Percentiles rank a stretch among this genome's conserved stretches.
Conservation (phyloP, 2,797 vertebrate species). For the Aplochiton taeniatus region DNA sequence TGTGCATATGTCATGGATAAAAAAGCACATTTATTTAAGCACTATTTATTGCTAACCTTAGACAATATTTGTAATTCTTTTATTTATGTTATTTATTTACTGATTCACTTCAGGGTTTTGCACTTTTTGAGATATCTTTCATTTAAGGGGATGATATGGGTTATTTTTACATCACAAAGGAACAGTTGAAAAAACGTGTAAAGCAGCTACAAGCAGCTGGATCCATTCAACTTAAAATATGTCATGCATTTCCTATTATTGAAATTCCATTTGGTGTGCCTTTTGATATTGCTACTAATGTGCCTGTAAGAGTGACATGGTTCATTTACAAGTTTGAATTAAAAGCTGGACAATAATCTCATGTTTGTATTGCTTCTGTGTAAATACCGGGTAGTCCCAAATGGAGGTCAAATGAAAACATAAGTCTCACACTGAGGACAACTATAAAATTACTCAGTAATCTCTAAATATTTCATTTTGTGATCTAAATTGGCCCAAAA, state of each 20-base stretch:
- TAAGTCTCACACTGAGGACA: no score
- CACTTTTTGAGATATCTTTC: neutral
- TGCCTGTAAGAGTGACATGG: neutral
- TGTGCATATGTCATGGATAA: no score
- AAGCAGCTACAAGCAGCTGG: no score
- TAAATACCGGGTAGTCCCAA: neutral
- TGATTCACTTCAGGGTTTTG: constrained; percentile 16
- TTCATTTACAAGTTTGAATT: neutral
- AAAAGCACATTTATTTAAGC: constrained; percentile 15
- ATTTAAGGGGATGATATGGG: no score
- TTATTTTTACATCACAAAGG: no score
- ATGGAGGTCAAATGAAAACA: no score
- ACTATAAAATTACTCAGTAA: neutral
- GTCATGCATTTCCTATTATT: no score
- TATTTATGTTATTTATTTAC: constrained; percentile 41
- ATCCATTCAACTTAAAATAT: no score
- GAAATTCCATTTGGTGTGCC: no score
- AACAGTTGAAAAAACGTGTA: neutral
- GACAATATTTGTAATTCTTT: constrained; percentile 25
- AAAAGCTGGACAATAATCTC: neutral
- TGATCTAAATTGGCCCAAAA: neutral
- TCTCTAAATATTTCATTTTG: neutral
- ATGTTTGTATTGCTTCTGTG: neutral
- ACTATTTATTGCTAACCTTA: neutral
- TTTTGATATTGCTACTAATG: neutral